Percentiles rank a stretch among this genome's conserved stretches.
Conservation (phyloP, 2,113 vertebrate genomes). For the western clawed frog (Xenopus tropicalis) region UCB_Xtro_10.0 CM004451.2:82086001-82086500, state of each 20-base stretch:
- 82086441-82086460: constrained; percentile 96
- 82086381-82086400: constrained; percentile 96
- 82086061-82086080: too few relatives aligned
- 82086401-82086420: constrained; percentile 93
- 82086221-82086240: background rate
- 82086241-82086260: too few relatives aligned
- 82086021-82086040: too few relatives aligned
- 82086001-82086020: too few relatives aligned
- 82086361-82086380: constrained; percentile 95
- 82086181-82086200: constrained; percentile 98
- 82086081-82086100: background rate
- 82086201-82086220: constrained; percentile 97
- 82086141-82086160: constrained; percentile 92
- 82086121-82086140: constrained; percentile 99
- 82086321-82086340: constrained; percentile 95
- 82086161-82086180: constrained; percentile 98
- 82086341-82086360: constrained; percentile 88
- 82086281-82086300: background rate
- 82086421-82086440: constrained; percentile 98
- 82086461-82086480: constrained; percentile 75
- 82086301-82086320: constrained; percentile 88
- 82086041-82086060: too few relatives aligned
- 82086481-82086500: background rate
- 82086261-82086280: too few relatives aligned
- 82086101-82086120: constrained; percentile 91